Conservation (phyloP, 2,113 vertebrate genomes). For the Gnathochromis pfefferi region DNA sequence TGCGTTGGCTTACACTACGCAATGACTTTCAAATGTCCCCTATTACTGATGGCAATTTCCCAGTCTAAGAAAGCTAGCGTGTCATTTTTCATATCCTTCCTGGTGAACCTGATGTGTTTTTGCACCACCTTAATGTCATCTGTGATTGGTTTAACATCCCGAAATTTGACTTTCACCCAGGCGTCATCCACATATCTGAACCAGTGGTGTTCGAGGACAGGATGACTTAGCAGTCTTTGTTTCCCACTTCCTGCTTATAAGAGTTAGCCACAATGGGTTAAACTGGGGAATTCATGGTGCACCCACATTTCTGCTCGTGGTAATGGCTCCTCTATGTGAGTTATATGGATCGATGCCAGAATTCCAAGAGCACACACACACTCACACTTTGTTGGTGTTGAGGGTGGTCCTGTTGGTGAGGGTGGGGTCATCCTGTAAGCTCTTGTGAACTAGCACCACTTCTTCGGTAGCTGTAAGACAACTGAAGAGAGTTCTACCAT, state of each 20-base stretch:
- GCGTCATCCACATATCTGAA: not conserved
- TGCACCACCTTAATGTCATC: not conserved
- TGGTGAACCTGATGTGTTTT: not conserved
- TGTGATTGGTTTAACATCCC: not conserved
- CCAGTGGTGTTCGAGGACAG: not conserved
- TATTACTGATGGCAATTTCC: not conserved
- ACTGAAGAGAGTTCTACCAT: not conserved
- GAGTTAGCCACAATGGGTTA: not conserved
- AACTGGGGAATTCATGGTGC: not conserved
- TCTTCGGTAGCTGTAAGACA: not conserved
- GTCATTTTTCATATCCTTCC: not conserved
- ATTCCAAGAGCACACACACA: not conserved
- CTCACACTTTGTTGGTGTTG: not conserved
- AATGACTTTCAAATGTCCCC: not conserved
- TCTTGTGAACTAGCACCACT: not conserved
- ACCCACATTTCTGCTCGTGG: not conserved
- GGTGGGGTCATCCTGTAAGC: not conserved
- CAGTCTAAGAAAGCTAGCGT: not conserved
- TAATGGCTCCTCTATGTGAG: not conserved
- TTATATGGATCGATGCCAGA: not conserved
- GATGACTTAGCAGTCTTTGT: not conserved
- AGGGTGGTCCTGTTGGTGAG: not conserved
- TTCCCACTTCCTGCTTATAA: not conserved
- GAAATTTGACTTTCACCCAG: not conserved
- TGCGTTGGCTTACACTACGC: not conserved